Conservation (phyloP, 2,888 invertebrate species). For the Microdon myrmicae region DNA sequence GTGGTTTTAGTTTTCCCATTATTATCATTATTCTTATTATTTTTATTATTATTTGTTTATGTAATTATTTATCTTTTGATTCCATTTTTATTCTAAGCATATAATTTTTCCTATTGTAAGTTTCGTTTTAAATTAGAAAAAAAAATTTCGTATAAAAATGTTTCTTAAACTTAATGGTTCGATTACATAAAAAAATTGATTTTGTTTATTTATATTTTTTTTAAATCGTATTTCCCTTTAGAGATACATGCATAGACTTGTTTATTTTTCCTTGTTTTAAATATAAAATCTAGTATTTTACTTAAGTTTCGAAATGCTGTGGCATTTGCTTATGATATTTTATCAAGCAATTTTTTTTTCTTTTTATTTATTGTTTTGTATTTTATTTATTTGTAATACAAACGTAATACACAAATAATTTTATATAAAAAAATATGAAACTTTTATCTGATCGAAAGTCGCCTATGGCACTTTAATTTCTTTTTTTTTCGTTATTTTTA, state of each 20-base stretch:
- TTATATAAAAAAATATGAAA: constrained; percentile 50
- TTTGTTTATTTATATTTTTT: too few species aligned
- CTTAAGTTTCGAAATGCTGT: constrained; percentile 41
- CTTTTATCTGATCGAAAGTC: constrained; percentile 42
- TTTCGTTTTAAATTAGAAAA: constrained; percentile 16
- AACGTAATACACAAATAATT: constrained; percentile 49
- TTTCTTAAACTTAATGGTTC: constrained; percentile 45
- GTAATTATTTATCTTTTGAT: too few species aligned
- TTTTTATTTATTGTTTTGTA: constrained; percentile 20
- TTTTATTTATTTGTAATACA: too few species aligned
- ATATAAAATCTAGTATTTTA: constrained; percentile 46
- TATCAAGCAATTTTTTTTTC: constrained; percentile 30
- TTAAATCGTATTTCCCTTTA: too few species aligned
- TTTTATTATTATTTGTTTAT: constrained; percentile 13
- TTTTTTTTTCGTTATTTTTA: too few species aligned
- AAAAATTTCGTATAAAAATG: constrained; percentile 42
- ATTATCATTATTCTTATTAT: constrained; percentile 8
- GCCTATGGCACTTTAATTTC: constrained; percentile 47
- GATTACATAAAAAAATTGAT: constrained; percentile 30
- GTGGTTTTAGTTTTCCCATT: constrained; percentile 8
- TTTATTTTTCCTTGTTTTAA: constrained; percentile 30
- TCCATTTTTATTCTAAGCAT: too few species aligned
- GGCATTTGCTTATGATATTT: constrained; percentile 30
- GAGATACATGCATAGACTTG: constrained; percentile 42
- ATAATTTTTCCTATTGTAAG: constrained; percentile 9